phyloP scores from a whole-genome alignment of 2,888 invertebrate species.

The Standfussiana lucernea region DNA sequence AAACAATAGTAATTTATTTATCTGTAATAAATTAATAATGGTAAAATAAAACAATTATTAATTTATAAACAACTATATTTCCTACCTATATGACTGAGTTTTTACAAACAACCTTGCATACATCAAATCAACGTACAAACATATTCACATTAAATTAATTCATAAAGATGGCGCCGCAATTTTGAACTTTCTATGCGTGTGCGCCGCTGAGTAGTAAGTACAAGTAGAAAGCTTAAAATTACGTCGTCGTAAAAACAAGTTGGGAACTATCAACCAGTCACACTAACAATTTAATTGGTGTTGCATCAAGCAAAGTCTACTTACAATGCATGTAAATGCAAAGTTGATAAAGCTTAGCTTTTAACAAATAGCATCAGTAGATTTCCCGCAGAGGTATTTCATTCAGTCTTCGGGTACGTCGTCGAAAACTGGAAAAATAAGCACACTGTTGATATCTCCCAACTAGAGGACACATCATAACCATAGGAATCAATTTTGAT shows the following conservation, averaged over 20 bases:
- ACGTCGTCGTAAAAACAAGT: conserved; percentile 42
- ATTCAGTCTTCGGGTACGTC: conserved; percentile 59
- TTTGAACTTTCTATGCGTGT: conserved; percentile 64
- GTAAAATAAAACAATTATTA: conserved; percentile 75
- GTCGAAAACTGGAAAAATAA: conserved; percentile 65
- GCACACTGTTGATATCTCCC: conserved; percentile 54
- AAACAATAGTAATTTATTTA: conserved; percentile 73
- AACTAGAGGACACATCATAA: conserved; percentile 25
- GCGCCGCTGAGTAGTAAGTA: conserved; percentile 35
- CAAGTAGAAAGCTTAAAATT: conserved; percentile 56
- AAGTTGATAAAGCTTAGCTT: conserved; percentile 60
- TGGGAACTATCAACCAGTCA: conserved; percentile 65
- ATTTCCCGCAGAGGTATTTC: conserved; percentile 53
- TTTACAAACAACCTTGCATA: conserved; percentile 73
- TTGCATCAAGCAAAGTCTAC: conserved; percentile 47
- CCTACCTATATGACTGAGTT: conserved; percentile 84
- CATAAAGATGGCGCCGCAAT: conserved; percentile 71
- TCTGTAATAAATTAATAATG: conserved; percentile 49
- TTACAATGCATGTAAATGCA: conserved; percentile 66
- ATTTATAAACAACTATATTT: conserved; percentile 85
- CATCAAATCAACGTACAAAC: conserved; percentile 74
- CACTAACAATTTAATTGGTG: conserved; percentile 57
- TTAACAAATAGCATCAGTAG: conserved; percentile 57
- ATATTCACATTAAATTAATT: conserved; percentile 78
- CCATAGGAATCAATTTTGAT: conserved; percentile 1